Base-by-base conservation (phyloP, 2,888 invertebrate genomes). In the Anodontia alba region DNA sequence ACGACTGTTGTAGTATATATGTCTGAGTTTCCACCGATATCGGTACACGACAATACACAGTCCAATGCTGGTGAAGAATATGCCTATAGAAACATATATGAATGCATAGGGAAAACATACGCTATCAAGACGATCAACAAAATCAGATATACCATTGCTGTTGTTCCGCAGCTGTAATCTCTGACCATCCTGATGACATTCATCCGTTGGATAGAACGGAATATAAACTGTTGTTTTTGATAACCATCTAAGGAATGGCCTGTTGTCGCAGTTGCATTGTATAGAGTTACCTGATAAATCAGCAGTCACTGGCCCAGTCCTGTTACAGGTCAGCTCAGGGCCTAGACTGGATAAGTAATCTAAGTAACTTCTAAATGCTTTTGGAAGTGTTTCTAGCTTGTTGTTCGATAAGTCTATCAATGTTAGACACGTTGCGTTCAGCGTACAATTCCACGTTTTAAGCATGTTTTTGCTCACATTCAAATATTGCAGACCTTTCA, bases 11-110 rank as follows among this genome's bases (percentile, higher is more conserved):
- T 83, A 84, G 38, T 80, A 87, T n/a, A 75, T 12, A 51, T 87
- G 81, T 20, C 83, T 49, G 12, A 87, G 29, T 73, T 83, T 81
- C 84, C 83, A 87, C 1, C 84, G 75, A 38, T 80, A 67, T 51
- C 73, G 66, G 68, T 81, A 79, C 3, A 83, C 15, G 12, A 83
- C 0, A 15, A 46, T 23, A 33, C 73, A 68, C 0, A 66, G 15
- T 7, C 72, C 17, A 38, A 70, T 15, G n/a, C 69, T 67, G 7
- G 77, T 10, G 26, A 78, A 7, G 5, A 54, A 26, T n/a, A 54
- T 26, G 54, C 54, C 1, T 54, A 54, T 3, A 20, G 54, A 54
- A 8, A 54, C 8, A 7, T 23, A 23, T 23, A 54, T 3, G 12
- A 7, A 23, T 23, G 5, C 29, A 54, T 23, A 23, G 3, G 54